Evolutionary conservation across 2,797 vertebrate species (phyloP).

Genomic region (Apogon hyalosoma): DNA sequence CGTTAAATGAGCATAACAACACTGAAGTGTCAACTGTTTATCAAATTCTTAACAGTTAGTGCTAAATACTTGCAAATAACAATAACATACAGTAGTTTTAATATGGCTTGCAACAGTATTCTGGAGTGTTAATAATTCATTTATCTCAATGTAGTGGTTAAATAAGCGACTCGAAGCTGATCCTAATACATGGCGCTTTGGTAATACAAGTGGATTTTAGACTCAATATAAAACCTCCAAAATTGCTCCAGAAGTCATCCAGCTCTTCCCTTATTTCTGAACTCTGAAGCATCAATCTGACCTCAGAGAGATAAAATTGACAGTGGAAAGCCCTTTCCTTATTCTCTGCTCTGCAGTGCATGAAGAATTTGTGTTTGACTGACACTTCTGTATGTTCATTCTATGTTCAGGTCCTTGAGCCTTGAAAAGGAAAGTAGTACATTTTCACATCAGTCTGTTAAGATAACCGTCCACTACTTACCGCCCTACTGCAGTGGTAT

Average conservation of each 20-base stretch:
- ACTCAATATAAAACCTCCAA: neutral
- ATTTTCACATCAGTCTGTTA: constrained; percentile 51
- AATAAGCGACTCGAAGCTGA: constrained; percentile 7
- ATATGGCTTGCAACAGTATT: neutral
- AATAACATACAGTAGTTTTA: neutral
- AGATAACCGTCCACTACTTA: constrained; percentile 31
- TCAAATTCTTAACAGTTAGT: too few relatives aligned
- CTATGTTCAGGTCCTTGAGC: constrained; percentile 30
- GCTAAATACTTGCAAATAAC: too few relatives aligned
- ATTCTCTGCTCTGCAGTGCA: constrained; percentile 27
- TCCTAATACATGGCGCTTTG: neutral
- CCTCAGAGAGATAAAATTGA: constrained; percentile 30
- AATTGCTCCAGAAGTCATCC: neutral
- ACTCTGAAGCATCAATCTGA: constrained; percentile 31
- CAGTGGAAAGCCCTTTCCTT: constrained; percentile 10
- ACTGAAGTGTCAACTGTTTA: too few relatives aligned
- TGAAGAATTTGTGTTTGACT: constrained; percentile 51
- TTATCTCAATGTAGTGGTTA: neutral
- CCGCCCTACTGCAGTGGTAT: constrained; percentile 1
- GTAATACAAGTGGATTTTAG: constrained; percentile 1
- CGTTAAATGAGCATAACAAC: neutral
- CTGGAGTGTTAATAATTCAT: constrained; percentile 16
- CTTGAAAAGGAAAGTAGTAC: constrained; percentile 50
- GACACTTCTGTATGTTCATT: constrained; percentile 42
- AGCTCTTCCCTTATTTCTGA: constrained; percentile 11